phyloP scores from a whole-genome alignment of 2,888 invertebrate species.

The Xiphydria camelus region DNA sequence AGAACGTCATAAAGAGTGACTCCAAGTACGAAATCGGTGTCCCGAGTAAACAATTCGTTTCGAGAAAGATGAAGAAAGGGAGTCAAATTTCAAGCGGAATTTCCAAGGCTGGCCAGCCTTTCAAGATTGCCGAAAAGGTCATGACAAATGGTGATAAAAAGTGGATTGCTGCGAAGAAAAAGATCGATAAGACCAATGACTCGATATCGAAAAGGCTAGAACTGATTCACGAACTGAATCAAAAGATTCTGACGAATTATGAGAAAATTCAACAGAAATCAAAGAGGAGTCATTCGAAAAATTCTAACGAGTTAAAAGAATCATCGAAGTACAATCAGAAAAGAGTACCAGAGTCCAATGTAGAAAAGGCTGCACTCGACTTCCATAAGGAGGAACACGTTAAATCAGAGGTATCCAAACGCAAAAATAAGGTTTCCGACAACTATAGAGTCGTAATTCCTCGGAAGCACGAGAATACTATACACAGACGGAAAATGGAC shows the following conservation, averaged over 20 bases:
- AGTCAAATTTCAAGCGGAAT: constrained; percentile 11
- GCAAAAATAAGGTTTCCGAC: constrained; percentile 15
- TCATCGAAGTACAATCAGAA: constrained; percentile 8
- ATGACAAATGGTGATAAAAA: constrained; percentile 27
- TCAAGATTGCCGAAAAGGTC: constrained; percentile 18
- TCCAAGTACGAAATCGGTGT: constrained; percentile 43
- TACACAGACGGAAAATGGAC: constrained; percentile 17
- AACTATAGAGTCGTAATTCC: not conserved
- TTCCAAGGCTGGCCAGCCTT: constrained; percentile 3
- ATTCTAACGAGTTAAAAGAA: constrained; percentile 3
- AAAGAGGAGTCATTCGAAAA: constrained; percentile 30
- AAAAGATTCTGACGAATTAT: constrained; percentile 50
- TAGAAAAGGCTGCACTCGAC: too few species aligned
- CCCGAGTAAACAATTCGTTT: constrained; percentile 17
- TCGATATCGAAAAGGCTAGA: constrained; percentile 50
- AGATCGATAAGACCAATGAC: constrained; percentile 44
- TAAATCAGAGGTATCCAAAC: constrained; percentile 31
- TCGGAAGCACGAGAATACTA: not conserved
- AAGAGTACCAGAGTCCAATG: not conserved
- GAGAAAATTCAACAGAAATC: constrained; percentile 48
- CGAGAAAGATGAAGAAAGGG: constrained; percentile 6
- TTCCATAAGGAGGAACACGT: constrained; percentile 27
- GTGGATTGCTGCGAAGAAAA: constrained; percentile 39
- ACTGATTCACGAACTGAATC: constrained; percentile 51
- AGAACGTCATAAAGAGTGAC: constrained; percentile 40